Conservation (phyloP, 2,113 vertebrate genomes). For the Hemiprocne comata region DNA sequence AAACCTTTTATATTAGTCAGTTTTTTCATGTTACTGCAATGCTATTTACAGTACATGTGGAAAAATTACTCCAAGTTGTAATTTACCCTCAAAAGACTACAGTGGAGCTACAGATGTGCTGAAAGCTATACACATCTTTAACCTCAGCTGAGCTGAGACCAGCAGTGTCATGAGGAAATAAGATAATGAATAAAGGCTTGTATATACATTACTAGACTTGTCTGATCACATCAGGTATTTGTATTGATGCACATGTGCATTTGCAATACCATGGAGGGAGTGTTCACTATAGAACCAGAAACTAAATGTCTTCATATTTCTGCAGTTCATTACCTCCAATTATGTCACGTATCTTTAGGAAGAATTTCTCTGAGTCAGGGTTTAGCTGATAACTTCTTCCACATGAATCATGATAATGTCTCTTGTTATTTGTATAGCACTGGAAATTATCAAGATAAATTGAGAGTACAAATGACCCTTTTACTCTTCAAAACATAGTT, state of each 20-base stretch:
- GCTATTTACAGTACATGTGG: not conserved
- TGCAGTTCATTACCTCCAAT: conserved; percentile 5
- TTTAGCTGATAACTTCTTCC: conserved; percentile 26
- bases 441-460: conserved; percentile 41
- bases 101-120: not conserved
- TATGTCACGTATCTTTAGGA: conserved; percentile 13
- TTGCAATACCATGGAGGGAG: not conserved
- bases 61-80: not conserved
- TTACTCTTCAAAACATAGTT: conserved; percentile 1
- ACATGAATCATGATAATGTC: conserved; percentile 35
- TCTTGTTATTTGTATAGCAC: conserved; percentile 42
- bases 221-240: not conserved
- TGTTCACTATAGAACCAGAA: not conserved
- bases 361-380: conserved; percentile 32
- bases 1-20: not conserved
- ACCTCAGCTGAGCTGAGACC: not conserved
- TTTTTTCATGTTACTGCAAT: not conserved
- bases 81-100: not conserved
- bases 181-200: not conserved
- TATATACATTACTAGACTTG: not conserved
- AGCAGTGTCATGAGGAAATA: not conserved
- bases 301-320: not conserved
- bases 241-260: not conserved
- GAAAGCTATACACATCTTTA: not conserved
- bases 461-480: conserved; percentile 15